phyloP scores from a whole-genome alignment of 1,140 invertebrate species.

The Bilobella aurantiaca region DNA sequence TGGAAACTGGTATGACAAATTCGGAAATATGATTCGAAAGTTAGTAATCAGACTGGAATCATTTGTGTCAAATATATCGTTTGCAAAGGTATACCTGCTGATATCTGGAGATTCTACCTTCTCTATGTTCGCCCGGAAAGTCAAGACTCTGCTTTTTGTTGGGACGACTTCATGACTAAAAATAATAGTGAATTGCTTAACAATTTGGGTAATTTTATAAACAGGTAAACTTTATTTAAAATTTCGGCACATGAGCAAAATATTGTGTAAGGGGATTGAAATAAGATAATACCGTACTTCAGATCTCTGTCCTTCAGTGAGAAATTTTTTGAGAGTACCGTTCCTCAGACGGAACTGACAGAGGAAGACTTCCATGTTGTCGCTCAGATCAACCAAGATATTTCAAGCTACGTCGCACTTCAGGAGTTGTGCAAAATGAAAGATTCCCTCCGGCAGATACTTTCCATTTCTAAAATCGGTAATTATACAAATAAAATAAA shows the following conservation, averaged over 20 bases:
- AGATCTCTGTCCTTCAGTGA: conserved; percentile 77
- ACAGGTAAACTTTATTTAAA: conserved; percentile 54
- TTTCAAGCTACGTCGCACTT: conserved; percentile 63
- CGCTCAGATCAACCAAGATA: conserved; percentile 68
- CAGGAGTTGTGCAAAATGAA: conserved; percentile 73
- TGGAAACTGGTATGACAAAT: conserved; percentile 50
- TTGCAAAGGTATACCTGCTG: conserved; percentile 68
- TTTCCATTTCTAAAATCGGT: conserved; percentile 79
- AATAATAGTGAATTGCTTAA: conserved; percentile 95
- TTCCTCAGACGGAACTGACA: conserved; percentile 60
- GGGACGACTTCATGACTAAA: conserved; percentile 82
- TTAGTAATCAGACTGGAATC: too few relatives aligned
- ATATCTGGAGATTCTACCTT: conserved; percentile 96
- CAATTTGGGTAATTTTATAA: conserved; percentile 97
- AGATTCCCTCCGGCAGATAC: conserved; percentile 74
- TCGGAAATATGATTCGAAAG: too few relatives aligned
- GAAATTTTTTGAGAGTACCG: conserved; percentile 66
- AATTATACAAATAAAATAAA: too few relatives aligned
- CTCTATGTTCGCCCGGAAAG: conserved; percentile 87
- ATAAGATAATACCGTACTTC: conserved; percentile 15
- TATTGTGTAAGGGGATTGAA: not conserved
- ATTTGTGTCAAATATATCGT: too few relatives aligned
- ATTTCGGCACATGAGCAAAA: not conserved
- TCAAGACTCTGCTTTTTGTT: conserved; percentile 86
- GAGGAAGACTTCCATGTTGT: conserved; percentile 66